Evolutionary conservation across 2,888 invertebrate species (phyloP), one percentile per base, ranked within the genome.

Genomic region (Hecatera dysodea): DNA sequence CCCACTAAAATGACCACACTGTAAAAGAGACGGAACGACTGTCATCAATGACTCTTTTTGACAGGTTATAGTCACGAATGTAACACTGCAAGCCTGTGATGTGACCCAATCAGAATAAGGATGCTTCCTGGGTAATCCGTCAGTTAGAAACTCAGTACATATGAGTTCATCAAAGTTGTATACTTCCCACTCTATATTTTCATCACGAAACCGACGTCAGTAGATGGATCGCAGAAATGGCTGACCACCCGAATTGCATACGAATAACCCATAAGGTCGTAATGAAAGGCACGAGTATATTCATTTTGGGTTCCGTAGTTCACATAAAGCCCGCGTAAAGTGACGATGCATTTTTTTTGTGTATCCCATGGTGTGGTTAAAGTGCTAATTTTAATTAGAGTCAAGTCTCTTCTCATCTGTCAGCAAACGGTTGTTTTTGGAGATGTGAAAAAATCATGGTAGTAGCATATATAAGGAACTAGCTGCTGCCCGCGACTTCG

Each of bases 81-180:
- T 52, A 6, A 19, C 27, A 27, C 27, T 27, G 4, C 3, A 52
- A 9, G 27, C 24, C 15, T 24, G 24, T 19, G 48, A 48, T 22
- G 0, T 19, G 6, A 9, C 27, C 8, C 19, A 52, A 52, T 19
- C 24, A 12, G 12, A 50, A 50, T 17, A 46, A 6, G n/a, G 46
- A 46, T 46, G 1, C 8, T 19, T 5, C 15, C 15, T 39, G 15
- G 5, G 2, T 39, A 39, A 15, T 15, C 3, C 12, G 15, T 39
- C 11, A 36, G 11, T 36, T 36, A 36, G 36, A 36, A 6, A 4
- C 2, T 36, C 12, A 39, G 12, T 2, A 39, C 9, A 17, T 50
- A 7, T 27, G 50, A 12, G 44, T 27, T 42, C 36, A 71, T 53
- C 6, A 64, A 64, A 64, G 9, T 46, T 71, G 29, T 33, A 72